A percentile compares a stretch with the other conserved stretches of the same genome.
phyloP scores from a whole-genome alignment of 2,113 vertebrate species.

The Podarcis raffonei region DNA sequence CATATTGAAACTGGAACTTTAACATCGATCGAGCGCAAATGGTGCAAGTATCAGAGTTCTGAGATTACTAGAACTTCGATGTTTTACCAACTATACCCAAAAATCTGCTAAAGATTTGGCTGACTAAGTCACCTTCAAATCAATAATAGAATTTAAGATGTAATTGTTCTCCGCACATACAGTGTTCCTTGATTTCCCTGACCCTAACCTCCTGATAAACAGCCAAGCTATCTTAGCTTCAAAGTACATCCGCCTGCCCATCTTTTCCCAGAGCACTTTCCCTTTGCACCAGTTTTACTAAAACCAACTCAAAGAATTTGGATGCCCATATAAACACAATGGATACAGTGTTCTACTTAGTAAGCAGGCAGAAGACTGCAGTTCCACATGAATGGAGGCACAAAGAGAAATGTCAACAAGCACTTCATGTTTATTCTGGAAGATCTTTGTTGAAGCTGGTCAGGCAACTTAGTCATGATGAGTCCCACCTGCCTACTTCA shows the following conservation, averaged over 20 bases:
- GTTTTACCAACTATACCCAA: not conserved
- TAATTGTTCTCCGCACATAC: not conserved
- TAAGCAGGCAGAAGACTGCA: not conserved
- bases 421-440: slow-evolving; percentile 13
- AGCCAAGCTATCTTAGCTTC: too few species aligned
- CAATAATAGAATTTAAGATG: not conserved
- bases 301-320: not conserved
- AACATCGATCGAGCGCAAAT: not conserved
- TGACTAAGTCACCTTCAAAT: not conserved
- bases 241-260: too few species aligned
- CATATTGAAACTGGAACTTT: not conserved
- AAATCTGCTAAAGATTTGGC: not conserved
- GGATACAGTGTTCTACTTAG: not conserved
- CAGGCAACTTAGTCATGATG: not conserved
- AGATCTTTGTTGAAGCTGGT: slow-evolving; percentile 23
- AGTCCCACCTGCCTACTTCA: slow-evolving; percentile 33
- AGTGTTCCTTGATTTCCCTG: not conserved
- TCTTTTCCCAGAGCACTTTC: not conserved
- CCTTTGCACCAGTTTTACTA: not conserved
- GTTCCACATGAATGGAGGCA: not conserved
- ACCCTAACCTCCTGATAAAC: not conserved
- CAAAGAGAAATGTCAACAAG: slow-evolving; percentile 8
- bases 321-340: not conserved
- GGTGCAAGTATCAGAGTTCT: not conserved
- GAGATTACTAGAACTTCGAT: not conserved